phyloP scores from a whole-genome alignment of 2,113 vertebrate genomes.

The Stegastes partitus region DNA sequence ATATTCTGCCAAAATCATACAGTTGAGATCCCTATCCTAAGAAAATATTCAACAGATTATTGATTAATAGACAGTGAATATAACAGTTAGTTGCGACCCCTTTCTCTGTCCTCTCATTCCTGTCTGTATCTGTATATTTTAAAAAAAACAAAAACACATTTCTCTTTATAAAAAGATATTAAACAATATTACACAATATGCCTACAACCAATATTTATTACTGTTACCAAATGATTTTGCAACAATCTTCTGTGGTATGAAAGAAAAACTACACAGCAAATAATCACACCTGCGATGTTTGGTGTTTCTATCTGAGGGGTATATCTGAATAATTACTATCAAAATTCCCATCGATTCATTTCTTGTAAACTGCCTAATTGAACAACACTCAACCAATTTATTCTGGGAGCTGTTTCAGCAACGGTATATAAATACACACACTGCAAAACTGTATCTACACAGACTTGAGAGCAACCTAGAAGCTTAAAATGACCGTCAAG shows the following conservation, averaged over 20 bases:
- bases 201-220: no score
- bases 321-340: not conserved
- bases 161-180: not conserved
- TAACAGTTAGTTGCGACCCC: not conserved
- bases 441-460: not conserved
- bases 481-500: not conserved
- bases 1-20: no score
- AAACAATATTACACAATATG: no score
- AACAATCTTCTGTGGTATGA: not conserved
- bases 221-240: no score
- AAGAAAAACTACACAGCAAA: not conserved
- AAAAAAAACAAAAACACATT: no score
- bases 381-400: not conserved
- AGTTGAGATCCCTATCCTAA: not conserved
- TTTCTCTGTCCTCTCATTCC: not conserved
- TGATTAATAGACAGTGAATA: not conserved
- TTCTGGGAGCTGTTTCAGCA: not conserved
- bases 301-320: not conserved
- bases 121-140: not conserved
- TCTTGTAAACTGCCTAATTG: not conserved
- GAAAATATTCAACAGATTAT: no score
- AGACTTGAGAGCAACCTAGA: not conserved
- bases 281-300: not conserved
- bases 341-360: not conserved
- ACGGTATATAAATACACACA: not conserved